Evolutionary conservation across 2,888 invertebrate genomes (phyloP).

Genomic region (Hydropsyche betteni): DNA sequence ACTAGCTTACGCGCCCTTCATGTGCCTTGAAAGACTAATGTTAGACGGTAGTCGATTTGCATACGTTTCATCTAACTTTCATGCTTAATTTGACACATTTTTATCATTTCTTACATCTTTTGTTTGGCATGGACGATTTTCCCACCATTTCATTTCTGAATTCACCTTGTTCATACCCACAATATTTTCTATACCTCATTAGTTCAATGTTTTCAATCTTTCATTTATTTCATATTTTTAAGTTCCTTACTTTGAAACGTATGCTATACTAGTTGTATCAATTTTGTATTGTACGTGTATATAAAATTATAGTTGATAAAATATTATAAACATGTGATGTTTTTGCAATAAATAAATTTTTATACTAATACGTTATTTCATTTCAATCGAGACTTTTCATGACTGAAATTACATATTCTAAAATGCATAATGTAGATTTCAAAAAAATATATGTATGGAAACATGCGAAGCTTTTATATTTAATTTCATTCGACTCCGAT

Average conservation of each 20-base stretch:
- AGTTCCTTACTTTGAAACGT: slow-evolving; percentile 5
- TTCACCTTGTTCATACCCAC: not conserved
- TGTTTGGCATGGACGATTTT: not conserved
- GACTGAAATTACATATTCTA: too few species aligned
- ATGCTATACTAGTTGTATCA: not conserved
- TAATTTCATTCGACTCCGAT: too few species aligned
- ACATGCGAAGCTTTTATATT: too few species aligned
- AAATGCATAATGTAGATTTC: too few species aligned
- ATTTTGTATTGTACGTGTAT: slow-evolving; percentile 5
- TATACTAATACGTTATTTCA: not conserved
- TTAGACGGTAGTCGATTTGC: slow-evolving; percentile 28
- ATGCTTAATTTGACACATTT: slow-evolving; percentile 10
- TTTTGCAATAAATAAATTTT: slow-evolving; percentile 28
- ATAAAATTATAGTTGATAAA: slow-evolving; percentile 16
- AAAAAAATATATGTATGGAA: too few species aligned
- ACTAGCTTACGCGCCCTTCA: slow-evolving; percentile 21
- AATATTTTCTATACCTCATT: not conserved
- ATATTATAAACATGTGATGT: slow-evolving; percentile 33
- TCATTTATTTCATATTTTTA: not conserved
- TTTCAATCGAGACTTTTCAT: not conserved
- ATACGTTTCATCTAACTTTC: not conserved
- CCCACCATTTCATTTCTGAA: slow-evolving; percentile 7
- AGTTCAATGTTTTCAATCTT: slow-evolving; percentile 30
- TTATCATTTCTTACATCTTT: not conserved
- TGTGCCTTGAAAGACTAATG: slow-evolving; percentile 49